phyloP scores from a whole-genome alignment of 2,888 invertebrate genomes.

The Cantharis rustica region DNA sequence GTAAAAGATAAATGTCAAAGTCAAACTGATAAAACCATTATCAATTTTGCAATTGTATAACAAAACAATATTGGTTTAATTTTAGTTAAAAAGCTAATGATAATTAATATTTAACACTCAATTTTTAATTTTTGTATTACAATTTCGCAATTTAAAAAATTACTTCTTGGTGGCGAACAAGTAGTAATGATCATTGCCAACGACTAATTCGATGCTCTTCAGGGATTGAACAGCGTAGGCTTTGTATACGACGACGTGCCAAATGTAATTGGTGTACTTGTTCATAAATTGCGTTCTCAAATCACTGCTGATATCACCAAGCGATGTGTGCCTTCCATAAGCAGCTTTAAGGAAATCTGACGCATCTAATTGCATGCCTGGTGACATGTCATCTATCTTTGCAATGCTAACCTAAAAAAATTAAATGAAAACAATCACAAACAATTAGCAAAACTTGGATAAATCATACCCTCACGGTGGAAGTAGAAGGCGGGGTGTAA shows the following conservation, averaged over 20 bases:
- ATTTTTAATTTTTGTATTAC: not conserved
- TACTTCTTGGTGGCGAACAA: slow-evolving; percentile 2
- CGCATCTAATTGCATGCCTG: slow-evolving; percentile 10
- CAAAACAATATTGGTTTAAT: not conserved
- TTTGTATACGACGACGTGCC: slow-evolving; percentile 15
- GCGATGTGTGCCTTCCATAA: not conserved
- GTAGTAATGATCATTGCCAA: not conserved
- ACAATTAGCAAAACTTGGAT: not conserved
- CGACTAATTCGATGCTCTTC: slow-evolving; percentile 3
- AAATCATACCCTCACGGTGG: not conserved
- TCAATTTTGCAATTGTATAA: not conserved
- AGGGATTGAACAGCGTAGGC: not conserved
- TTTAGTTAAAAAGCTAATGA: not conserved
- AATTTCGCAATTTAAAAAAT: not conserved
- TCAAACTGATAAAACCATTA: not conserved
- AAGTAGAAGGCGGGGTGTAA: not conserved
- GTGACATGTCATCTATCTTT: not conserved
- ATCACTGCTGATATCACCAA: not conserved
- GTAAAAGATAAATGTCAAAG: not conserved
- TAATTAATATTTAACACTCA: not conserved
- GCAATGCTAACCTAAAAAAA: not conserved
- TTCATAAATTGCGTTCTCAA: slow-evolving; percentile 10
- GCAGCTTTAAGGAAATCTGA: slow-evolving; percentile 1
- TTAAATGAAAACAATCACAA: not conserved
- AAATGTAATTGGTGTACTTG: slow-evolving; percentile 7